Evolutionary conservation across 2,113 vertebrate species (phyloP), one percentile per base, ranked within the genome.

Genomic region (Petaurus breviceps): DNA sequence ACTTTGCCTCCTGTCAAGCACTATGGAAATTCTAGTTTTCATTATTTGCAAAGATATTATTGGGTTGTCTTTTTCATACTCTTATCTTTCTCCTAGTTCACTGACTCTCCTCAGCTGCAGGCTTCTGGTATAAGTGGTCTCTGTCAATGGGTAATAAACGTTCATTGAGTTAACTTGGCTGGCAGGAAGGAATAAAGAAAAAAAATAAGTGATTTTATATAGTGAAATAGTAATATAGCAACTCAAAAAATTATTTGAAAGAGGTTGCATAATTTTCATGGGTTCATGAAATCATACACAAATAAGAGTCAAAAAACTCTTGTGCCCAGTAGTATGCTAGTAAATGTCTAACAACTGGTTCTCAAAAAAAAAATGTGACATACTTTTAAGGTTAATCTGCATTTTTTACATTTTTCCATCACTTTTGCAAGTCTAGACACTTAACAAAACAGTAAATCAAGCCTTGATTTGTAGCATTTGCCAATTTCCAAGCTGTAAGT

Each of bases 211-310:
- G 84, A 93, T 52, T 52, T 28, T 16, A 31, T 52, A 25, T 5
- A 6, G 84, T 77, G 43, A 77, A 94, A 91, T 68, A 91, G 53
- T 50, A 37, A 16, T 31, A 77, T 50, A 50, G 51, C 55, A 53
- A 94, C 77, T 52, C 91, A 90, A 91, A 94, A 68, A 89, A 51
- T 84, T 28, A 57, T 93, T 49, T 92, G 91, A 93, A 94, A 93
- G 19, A 0, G 37, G 10, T 51, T 49, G 25, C 47, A 24, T 49
- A 51, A 84, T 89, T 61, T 52, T 11, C 22, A 28, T 28, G n/a
- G 94, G 92, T 90, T 89, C n/a, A 61, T 37, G 92, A 84, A 95
- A 92, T 89, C 55, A 43, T 92, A 28, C 3, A 47, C 26, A 57
- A 24, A 16, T 51, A 11, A 89, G 1, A 31, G 43, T 28, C 95